Evolutionary conservation across 1,140 invertebrate genomes (phyloP), one percentile per base, ranked within the genome.

Genomic region (Bemisia tabaci): DNA sequence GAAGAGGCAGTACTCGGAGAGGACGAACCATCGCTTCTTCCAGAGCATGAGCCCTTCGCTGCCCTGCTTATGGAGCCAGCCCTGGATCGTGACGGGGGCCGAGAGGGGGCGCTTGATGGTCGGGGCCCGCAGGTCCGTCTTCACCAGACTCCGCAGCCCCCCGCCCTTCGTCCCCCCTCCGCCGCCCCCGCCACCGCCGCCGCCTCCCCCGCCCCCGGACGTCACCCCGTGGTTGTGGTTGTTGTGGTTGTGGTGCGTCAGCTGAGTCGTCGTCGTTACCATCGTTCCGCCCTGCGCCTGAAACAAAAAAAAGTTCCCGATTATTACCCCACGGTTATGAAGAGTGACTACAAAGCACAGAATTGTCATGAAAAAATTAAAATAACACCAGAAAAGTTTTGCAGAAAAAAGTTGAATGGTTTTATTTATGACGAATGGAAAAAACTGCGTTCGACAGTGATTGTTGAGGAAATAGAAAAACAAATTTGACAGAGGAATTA

Each of bases 21-120:
- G 79, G 25, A 96, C 94, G 81, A 94, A 96, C 94, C 93, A 97
- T 58, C 94, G 82, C 76, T 92, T 93, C 76, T 94, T 91, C 94
- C 94, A 97, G 22, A 93, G 84, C 83, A 94, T 95, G 1, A 96
- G 79, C 2, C 90, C 89, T 73, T 92, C 89, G 48, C 91, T 91
- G 39, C 94, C 94, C 77, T 95, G 91, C 76, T 95, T 94, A 75
- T 94, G 88, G 2, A 97, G 79, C 88, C 93, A 94, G 12, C 93
- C 94, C 71, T 89, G 84, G 66, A 94, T 81, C 1, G 90, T 86
- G 0, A 96, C 92, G 2, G 89, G 87, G 1, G 91, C 87, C 26
- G 89, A 83, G 1, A 85, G 79, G 23, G 87, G 85, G 66, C 90
- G 81, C 76, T 90, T 89, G 0, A 88, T 87, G n/a, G 86, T 81